Conservation (phyloP, 2,113 vertebrate species). For the Heterocephalus glaber region DNA sequence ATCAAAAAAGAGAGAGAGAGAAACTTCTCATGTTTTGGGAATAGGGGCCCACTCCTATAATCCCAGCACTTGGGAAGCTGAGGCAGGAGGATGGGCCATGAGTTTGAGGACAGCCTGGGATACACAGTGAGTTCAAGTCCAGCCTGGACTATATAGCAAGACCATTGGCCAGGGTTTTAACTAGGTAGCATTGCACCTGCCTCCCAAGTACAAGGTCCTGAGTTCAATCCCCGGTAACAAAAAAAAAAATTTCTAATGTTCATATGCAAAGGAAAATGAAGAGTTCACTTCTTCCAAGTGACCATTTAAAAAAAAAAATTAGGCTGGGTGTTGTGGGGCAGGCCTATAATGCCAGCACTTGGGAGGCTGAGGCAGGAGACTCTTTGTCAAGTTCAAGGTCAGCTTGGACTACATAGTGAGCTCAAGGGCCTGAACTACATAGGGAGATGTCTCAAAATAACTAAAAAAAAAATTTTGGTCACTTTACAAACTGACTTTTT, state of each 20-base stretch:
- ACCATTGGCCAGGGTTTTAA: no score
- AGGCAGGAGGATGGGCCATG: neutral
- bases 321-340: neutral
- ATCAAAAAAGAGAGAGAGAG: no score
- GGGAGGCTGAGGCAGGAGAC: neutral
- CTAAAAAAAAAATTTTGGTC: neutral
- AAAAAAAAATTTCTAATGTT: neutral
- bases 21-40: neutral
- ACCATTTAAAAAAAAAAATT: neutral
- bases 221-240: no score
- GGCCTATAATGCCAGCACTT: neutral
- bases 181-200: no score
- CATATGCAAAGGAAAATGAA: neutral
- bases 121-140: no score
- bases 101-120: neutral
- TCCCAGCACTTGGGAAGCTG: neutral
- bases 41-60: neutral
- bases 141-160: no score
- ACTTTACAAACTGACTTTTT: neutral
- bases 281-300: neutral
- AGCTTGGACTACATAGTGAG: no score
- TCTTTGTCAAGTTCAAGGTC: no score
- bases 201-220: no score
- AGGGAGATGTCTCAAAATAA: neutral
- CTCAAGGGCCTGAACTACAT: neutral